These are phyloP conservation scores for Sarcophilus harrisii DNA, from an alignment of 2,797 vertebrate genomes.

Conservation along the genomic window DNA sequence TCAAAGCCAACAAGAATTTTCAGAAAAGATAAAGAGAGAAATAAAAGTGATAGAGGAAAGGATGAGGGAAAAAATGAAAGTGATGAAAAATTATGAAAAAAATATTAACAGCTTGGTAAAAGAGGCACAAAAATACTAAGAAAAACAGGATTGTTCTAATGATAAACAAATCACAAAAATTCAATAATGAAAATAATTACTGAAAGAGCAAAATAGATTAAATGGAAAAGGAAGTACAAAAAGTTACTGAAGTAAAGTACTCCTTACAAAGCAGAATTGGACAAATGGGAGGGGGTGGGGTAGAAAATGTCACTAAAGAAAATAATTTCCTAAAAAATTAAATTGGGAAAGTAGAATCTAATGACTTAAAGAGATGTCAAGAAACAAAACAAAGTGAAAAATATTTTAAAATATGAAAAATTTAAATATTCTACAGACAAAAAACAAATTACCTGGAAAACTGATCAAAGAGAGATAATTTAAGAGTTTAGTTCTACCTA, in stretches of 20 bases:
- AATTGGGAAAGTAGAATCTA: neutral
- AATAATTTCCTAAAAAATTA: neutral
- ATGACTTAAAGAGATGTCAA: neutral
- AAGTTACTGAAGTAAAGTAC: too few species aligned
- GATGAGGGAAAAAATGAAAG: neutral
- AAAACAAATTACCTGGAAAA: neutral
- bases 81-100: neutral
- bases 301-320: neutral
- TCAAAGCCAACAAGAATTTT: neutral
- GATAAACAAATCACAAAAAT: too few species aligned
- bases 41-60: neutral
- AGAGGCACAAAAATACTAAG: neutral
- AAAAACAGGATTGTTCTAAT: neutral
- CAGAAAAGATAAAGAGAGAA: neutral
- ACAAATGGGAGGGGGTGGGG: too few species aligned
- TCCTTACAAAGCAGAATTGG: too few species aligned
- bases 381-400: neutral
- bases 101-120: neutral
- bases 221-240: too few species aligned
- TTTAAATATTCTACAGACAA: too few species aligned
- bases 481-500: neutral
- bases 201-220: too few species aligned
- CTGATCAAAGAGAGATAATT: neutral
- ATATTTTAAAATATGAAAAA: neutral
- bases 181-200: too few species aligned